Evolutionary conservation across 2,888 invertebrate species (phyloP), one percentile per base, ranked within the genome.

Genomic region (Tetrapedia diversipes): DNA sequence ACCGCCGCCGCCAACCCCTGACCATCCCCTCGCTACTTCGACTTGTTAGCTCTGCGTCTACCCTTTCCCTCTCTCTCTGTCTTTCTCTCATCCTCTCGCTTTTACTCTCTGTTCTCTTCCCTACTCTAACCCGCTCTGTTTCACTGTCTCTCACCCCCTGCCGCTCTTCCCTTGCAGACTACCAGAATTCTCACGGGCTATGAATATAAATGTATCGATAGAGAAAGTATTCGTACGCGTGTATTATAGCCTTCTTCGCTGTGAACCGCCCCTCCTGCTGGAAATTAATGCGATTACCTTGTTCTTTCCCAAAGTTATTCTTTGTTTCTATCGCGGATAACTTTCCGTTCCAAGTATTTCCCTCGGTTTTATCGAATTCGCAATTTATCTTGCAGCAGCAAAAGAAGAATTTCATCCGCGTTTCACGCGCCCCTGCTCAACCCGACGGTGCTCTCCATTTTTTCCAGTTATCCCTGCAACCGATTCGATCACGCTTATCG

Each of bases 1-100:
- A 39, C 66, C 56, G 60, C 69, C 74, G 49, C 79, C 64, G 29
- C 67, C 85, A 76, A 76, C 80, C 86, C 67, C 64, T 53, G 45
- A 53, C 73, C 66, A 45, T 19, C n/a, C 73, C 61, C 64, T 49
- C 63, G 27, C 65, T 56, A 65, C 75, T 75, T 79, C 47, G 65
- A 66, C 70, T 70, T 61, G 68, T 74, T 69, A 74, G 67, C 69
- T 61, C 70, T 45, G 37, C 56, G 61, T 47, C 76, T 60, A 51
- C 56, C 61, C 53, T 47, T 41, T 39, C 60, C 24, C 29, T 43
- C n/a, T 2, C 24, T 11, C 24, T 45, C 45, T 22, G n/a, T 34
- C 16, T 27, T n/a, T 2, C 24, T 19, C 45, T 10, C n/a, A n/a
- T n/a, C n/a, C n/a, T n/a, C n/a, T n/a, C n/a, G n/a, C n/a, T n/a